These are phyloP conservation scores for Taphrorychus bicolor DNA, from an alignment of 2,888 invertebrate species.

Conservation along the genomic window DNA sequence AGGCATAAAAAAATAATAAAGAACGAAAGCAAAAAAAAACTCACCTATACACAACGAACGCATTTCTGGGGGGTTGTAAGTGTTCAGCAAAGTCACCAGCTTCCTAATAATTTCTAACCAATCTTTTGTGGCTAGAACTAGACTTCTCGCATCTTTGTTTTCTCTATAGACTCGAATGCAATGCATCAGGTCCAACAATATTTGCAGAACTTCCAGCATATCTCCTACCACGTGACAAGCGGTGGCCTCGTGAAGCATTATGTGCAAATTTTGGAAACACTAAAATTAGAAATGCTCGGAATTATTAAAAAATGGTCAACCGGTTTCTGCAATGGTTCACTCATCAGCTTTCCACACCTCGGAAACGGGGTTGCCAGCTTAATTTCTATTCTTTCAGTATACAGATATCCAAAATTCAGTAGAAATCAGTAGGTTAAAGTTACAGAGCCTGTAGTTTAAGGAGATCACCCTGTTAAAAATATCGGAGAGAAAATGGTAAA, in stretches of 20 bases:
- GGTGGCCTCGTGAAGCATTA: slow-evolving; percentile 93
- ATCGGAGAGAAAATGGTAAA: too few relatives aligned
- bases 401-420: too few relatives aligned
- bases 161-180: slow-evolving; percentile 74
- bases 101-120: slow-evolving; percentile 89
- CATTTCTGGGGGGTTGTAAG: slow-evolving; percentile 87
- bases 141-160: slow-evolving; percentile 70
- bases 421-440: too few relatives aligned
- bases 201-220: slow-evolving; percentile 81
- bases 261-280: slow-evolving; percentile 89
- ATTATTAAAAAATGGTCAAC: too few relatives aligned
- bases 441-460: too few relatives aligned
- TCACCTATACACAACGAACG: slow-evolving; percentile 79
- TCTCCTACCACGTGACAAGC: slow-evolving; percentile 87
- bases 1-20: too few relatives aligned
- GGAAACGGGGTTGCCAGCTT: too few relatives aligned
- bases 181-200: slow-evolving; percentile 75
- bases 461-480: too few relatives aligned
- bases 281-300: too few relatives aligned
- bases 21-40: neutral
- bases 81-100: slow-evolving; percentile 84
- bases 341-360: too few relatives aligned
- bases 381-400: too few relatives aligned
- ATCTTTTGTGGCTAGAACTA: slow-evolving; percentile 79
- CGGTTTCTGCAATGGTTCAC: too few relatives aligned